phyloP scores from a whole-genome alignment of 2,888 invertebrate species.

The Laothoe populi region DNA sequence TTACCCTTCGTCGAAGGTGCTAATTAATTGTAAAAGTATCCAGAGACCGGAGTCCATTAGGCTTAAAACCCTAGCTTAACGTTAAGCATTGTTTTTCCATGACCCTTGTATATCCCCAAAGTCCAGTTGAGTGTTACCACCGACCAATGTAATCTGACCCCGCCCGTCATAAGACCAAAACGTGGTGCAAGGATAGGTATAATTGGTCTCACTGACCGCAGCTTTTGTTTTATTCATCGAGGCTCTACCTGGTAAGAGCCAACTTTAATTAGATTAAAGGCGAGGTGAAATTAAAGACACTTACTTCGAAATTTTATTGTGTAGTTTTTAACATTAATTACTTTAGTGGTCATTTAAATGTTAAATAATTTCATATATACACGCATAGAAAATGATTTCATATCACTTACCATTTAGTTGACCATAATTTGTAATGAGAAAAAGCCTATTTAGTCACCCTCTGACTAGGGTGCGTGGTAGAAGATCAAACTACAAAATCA shows the following conservation, averaged over 20 bases:
- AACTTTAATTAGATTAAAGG: slow-evolving; percentile 79
- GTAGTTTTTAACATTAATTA: neutral
- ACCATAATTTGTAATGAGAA: too few species aligned
- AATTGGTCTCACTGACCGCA: slow-evolving; percentile 51
- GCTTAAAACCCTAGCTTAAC: slow-evolving; percentile 67
- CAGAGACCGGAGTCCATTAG: slow-evolving; percentile 77
- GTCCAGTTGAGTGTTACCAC: slow-evolving; percentile 59
- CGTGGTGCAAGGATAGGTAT: slow-evolving; percentile 38
- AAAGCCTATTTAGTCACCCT: too few species aligned
- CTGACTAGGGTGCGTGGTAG: too few species aligned
- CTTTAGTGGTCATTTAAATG: neutral
- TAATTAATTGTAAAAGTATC: slow-evolving; percentile 76
- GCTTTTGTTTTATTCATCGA: slow-evolving; percentile 78
- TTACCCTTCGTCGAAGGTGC: slow-evolving; percentile 56
- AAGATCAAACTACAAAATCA: too few species aligned
- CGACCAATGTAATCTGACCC: slow-evolving; percentile 47
- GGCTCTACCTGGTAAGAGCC: slow-evolving; percentile 69
- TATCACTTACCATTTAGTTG: too few species aligned
- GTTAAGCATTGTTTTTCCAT: slow-evolving; percentile 68
- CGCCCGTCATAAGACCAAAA: slow-evolving; percentile 36
- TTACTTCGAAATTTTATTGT: slow-evolving; percentile 44
- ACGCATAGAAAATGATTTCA: too few species aligned
- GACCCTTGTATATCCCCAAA: slow-evolving; percentile 73
- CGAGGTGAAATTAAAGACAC: slow-evolving; percentile 72
- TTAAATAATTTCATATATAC: too few species aligned